Conservation (phyloP, 2,888 invertebrate species). For the Parnassius apollo region DNA sequence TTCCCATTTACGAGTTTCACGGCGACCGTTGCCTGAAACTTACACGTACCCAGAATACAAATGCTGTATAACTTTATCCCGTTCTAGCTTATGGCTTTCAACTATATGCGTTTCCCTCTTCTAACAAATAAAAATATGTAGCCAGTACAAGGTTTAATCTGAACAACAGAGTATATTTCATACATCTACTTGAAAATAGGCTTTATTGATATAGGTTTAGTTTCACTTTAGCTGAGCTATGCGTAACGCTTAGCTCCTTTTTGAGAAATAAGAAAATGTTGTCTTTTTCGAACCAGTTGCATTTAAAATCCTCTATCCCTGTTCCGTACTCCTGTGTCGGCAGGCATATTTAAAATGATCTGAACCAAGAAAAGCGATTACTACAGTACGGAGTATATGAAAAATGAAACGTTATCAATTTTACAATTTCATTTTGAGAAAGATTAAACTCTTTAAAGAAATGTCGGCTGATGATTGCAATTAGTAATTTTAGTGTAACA, state of each 20-base stretch:
- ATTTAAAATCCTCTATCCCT: slow-evolving; percentile 75
- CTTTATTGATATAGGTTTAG: slow-evolving; percentile 42
- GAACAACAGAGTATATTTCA: slow-evolving; percentile 11
- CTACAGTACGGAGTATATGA: slow-evolving; percentile 64
- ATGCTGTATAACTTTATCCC: slow-evolving; percentile 63
- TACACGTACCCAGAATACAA: slow-evolving; percentile 81
- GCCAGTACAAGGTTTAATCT: slow-evolving; percentile 23
- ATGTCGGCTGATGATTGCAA: too few relatives aligned
- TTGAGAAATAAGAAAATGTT: slow-evolving; percentile 60
- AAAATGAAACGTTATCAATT: slow-evolving; percentile 71
- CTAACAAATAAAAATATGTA: slow-evolving; percentile 26
- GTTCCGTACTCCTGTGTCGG: slow-evolving; percentile 64
- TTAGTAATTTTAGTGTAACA: too few relatives aligned
- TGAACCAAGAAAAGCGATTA: slow-evolving; percentile 76
- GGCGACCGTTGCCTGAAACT: slow-evolving; percentile 81
- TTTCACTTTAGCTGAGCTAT: slow-evolving; percentile 37
- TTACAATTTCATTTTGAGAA: slow-evolving; percentile 42
- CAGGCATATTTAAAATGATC: slow-evolving; percentile 76
- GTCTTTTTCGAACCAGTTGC: slow-evolving; percentile 79
- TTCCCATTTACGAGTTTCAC: slow-evolving; percentile 82
- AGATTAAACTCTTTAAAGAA: slow-evolving; percentile 28
- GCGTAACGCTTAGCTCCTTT: slow-evolving; percentile 47
- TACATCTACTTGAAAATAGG: slow-evolving; percentile 42
- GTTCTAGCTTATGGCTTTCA: slow-evolving; percentile 28
- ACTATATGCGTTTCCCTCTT: slow-evolving; percentile 12